phyloP scores from a whole-genome alignment of 2,797 vertebrate genomes.

The Brotula barbata region DNA sequence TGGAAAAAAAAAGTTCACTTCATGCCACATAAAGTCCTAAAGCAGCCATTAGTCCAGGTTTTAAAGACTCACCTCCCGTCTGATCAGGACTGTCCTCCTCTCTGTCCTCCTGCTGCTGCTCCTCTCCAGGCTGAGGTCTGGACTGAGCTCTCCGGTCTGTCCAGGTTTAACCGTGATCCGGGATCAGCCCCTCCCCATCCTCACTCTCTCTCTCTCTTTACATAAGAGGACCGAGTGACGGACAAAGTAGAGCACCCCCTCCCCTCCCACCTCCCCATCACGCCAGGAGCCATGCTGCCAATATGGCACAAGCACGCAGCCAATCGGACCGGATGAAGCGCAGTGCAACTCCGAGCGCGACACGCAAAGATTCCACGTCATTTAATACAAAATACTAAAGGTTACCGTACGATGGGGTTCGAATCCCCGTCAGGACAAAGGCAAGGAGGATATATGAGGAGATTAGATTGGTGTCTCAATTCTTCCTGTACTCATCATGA shows the following conservation, averaged over 20 bases:
- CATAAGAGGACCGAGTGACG: conserved; percentile 44
- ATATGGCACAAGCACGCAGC: conserved; percentile 4
- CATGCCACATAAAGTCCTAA: background rate
- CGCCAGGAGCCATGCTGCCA: background rate
- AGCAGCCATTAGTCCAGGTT: too few relatives aligned
- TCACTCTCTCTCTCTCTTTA: conserved; percentile 33
- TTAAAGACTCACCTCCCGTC: too few relatives aligned
- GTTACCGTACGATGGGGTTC: too few relatives aligned
- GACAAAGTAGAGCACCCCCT: background rate
- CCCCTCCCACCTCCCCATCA: background rate
- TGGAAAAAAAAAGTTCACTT: conserved; percentile 13
- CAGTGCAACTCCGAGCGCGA: too few relatives aligned
- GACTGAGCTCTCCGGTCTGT: background rate
- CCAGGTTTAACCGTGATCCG: background rate
- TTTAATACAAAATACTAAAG: too few relatives aligned
- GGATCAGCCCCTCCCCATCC: conserved; percentile 47
- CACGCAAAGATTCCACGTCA: too few relatives aligned
- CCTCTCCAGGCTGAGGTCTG: conserved; percentile 29
- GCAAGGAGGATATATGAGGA: too few relatives aligned
- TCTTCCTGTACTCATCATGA: too few relatives aligned
- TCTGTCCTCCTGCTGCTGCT: conserved; percentile 14
- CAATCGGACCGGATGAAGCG: too few relatives aligned
- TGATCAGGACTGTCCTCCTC: too few relatives aligned
- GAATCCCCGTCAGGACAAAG: too few relatives aligned
- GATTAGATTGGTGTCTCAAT: too few relatives aligned